A percentile compares a stretch with the other conserved stretches of the same genome.
These are phyloP conservation scores for Megalops cyprinoides DNA, from an alignment of 2,797 vertebrate genomes.

Conservation along the genomic window DNA sequence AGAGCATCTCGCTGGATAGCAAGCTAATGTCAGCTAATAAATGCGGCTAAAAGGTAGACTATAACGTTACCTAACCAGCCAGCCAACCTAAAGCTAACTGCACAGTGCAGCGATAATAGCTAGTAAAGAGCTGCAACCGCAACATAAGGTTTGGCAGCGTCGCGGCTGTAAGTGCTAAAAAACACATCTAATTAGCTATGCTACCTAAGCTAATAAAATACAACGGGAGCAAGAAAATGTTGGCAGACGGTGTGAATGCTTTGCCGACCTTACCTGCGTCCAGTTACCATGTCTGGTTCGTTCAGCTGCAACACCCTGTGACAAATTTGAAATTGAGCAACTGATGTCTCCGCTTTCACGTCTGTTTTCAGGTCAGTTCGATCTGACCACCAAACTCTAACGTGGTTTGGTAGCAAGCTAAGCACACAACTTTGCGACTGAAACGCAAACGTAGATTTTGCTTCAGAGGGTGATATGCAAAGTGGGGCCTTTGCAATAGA, in stretches of 20 bases:
- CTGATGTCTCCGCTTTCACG: background rate
- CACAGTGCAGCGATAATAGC: too few relatives aligned
- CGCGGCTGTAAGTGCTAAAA: too few relatives aligned
- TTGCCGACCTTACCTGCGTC: background rate
- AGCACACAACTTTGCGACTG: background rate
- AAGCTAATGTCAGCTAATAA: too few relatives aligned
- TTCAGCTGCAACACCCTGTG: background rate
- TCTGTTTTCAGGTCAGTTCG: background rate
- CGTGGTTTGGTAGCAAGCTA: background rate
- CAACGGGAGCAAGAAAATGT: background rate
- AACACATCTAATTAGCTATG: background rate
- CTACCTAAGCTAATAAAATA: background rate
- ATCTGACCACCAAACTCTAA: background rate
- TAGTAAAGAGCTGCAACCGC: too few relatives aligned
- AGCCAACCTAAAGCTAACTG: too few relatives aligned
- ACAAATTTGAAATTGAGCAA: constrained; percentile 13
- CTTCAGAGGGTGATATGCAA: background rate
- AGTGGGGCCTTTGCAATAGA: constrained; percentile 11
- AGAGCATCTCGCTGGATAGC: too few relatives aligned
- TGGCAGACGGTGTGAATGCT: background rate
- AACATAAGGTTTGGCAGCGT: too few relatives aligned
- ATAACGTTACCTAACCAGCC: too few relatives aligned
- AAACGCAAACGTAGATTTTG: background rate
- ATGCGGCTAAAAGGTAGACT: too few relatives aligned
- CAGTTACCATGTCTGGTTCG: background rate